These are phyloP conservation scores for Mionectes olivaceus DNA, from an alignment of 2,797 vertebrate species.

Conservation along the genomic window DNA sequence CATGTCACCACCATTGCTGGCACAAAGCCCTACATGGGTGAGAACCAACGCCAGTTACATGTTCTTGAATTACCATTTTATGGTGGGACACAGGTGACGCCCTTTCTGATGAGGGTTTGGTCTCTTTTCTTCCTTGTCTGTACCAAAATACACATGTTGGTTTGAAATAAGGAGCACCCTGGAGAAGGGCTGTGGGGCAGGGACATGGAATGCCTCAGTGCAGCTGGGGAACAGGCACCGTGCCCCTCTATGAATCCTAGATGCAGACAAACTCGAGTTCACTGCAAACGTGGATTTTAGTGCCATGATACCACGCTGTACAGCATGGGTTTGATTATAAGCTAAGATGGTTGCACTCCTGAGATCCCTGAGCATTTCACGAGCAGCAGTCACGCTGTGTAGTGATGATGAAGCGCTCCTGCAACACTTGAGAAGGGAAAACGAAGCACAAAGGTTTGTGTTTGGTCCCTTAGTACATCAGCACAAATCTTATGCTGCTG, in stretches of 20 bases:
- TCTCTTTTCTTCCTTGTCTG: not conserved
- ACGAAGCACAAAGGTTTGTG: not conserved
- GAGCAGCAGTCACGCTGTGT: not conserved
- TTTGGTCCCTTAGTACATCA: not conserved
- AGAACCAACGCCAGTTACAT: not conserved
- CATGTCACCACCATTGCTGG: slow-evolving; percentile 92
- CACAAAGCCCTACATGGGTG: slow-evolving; percentile 99
- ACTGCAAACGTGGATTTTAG: not conserved
- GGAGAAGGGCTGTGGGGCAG: not conserved
- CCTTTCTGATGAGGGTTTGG: not conserved
- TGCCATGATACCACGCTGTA: fast-evolving
- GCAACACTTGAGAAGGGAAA: not conserved
- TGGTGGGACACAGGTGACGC: not conserved
- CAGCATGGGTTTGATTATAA: not conserved
- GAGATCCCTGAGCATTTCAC: not conserved
- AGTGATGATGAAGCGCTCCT: not conserved
- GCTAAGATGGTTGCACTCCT: not conserved
- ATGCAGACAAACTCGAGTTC: not conserved
- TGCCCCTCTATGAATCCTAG: fast-evolving
- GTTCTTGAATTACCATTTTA: fast-evolving
- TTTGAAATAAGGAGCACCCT: not conserved
- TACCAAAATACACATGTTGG: fast-evolving
- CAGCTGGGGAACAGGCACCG: fast-evolving
- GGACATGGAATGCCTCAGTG: not conserved
- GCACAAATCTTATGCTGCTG: not conserved